Base-by-base conservation (phyloP, 1,140 invertebrate species). In the Zophobas atratus region DNA sequence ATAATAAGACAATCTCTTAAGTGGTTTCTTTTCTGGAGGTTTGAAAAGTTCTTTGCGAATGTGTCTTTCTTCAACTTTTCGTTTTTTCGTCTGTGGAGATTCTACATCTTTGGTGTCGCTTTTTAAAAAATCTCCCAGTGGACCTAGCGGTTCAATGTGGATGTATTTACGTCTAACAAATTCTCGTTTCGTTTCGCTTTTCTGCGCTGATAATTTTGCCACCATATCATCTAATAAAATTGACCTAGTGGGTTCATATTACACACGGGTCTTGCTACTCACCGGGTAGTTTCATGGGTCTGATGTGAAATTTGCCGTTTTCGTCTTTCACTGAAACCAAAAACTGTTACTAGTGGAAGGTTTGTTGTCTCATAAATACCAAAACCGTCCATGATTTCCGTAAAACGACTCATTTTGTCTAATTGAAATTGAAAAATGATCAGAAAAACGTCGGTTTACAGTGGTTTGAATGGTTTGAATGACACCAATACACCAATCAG, bases 291-390 rank as follows among this genome's bases (percentile, higher is more conserved):
- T 63, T 6, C 38, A 36, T 6, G 34, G 57, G 57, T 8, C 36
- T 0, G 32, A 39, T 32, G 38, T 32, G 1, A 41, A 20, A 5
- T 32, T 67, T 41, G 0, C 60, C 60, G 32, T 67, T 67, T 67
- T 67, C 60, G 33, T 67, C 60, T 43, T 67, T 43, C n/a, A 6
- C 60, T 67, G 39, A n/a, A 67, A 43, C 43, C 33, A 34, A 67
- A n/a, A 43, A 41, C 41, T 1, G 60, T n/a, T 20, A 67, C 5
- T 43, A 6, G 1, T 6, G 38, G 1, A 51, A 51, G 20, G n/a
- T 20, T 51, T 2, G 2, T n/a, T 6, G 32, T 43, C 1, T 32
- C 1, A 67, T 32, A 41, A 43, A 41, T 67, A 67, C 60, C 39
- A 43, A 67, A 67, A 46, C 60, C 60, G 4, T 60, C 36, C 4